Evolutionary conservation across 2,113 vertebrate genomes (phyloP), one percentile per base, ranked within the genome.

Genomic region (Strix uralensis): DNA sequence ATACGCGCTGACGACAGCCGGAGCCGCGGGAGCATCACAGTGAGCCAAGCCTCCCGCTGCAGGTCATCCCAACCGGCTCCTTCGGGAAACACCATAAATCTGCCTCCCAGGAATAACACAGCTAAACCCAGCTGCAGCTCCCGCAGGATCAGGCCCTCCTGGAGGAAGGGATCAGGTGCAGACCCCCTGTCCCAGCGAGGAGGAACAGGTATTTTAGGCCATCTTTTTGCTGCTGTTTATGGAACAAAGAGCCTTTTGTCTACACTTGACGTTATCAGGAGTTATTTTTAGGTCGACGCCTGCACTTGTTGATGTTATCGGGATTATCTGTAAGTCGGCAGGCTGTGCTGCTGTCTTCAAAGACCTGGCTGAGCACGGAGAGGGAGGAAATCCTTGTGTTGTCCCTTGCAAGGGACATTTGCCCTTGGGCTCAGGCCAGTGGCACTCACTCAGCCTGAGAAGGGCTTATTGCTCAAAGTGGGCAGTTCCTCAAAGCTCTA

Each of bases 201-300:
- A 38, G 38, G 38, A 38, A 38, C 38, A 38, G 65, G 75, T 40
- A 30, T 74, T 46, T 67, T 19, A 52, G 34, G n/a, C 15, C 38
- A 58, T 54, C 29, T 46, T 59, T 62, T 65, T 46, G 52, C 59
- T 2, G 7, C 70, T 23, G 54, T 40, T 85, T 27, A 11, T 59
- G 46, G 86, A 92, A 97, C 95, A 96, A 95, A 90, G 88, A 87
- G 74, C 47, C 81, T 79, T 95, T 96, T 97, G 87, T 96, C 44
- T 0, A 1, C 54, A 21, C 65, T 63, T 73, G 90, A 85, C n/a
- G 4, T 65, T 96, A 96, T 95, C 95, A 32, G 61, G 52, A 59
- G 81, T 80, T 96, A 96, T 92, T 97, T 96, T 95, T 94, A 91
- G 89, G 57, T 59, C 3, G 11, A 73, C 1, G 74, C 25, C 93